Evolutionary conservation across 92 coral and sea anemone genomes (phyloP).

Genomic region (Bergia sp.): DNA sequence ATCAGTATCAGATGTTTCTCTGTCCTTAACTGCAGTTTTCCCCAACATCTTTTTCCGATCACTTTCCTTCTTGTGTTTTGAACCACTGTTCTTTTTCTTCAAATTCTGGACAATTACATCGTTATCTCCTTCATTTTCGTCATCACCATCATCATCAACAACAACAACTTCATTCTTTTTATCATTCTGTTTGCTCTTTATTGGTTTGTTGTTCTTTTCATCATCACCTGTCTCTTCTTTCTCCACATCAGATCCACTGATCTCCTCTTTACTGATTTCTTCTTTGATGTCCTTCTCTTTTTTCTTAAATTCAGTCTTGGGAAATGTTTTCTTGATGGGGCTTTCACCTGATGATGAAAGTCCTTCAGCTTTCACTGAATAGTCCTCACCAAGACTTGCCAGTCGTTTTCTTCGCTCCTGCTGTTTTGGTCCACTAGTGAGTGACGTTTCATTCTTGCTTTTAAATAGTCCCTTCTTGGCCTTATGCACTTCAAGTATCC

Average conservation of each 20-base stretch:
- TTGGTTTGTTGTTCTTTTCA: constrained; percentile 15
- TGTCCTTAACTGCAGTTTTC: neutral
- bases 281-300: constrained; percentile 21
- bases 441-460: constrained; percentile 79
- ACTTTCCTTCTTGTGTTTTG: neutral
- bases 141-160: constrained; percentile 41
- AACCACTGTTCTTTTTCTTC: neutral
- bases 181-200: constrained; percentile 19
- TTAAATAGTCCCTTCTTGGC: constrained; percentile 80
- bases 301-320: constrained; percentile 15
- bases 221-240: neutral
- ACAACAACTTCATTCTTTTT: constrained; percentile 11
- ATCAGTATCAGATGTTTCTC: neutral
- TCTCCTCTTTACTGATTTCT: neutral
- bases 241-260: neutral
- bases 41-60: neutral
- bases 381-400: constrained; percentile 70
- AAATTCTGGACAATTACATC: neutral
- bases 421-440: constrained; percentile 80
- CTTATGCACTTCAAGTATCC: constrained; percentile 70
- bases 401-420: constrained; percentile 85
- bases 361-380: constrained; percentile 65
- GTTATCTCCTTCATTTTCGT: constrained; percentile 40
- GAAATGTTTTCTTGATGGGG: constrained; percentile 64
- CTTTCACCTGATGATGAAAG: constrained; percentile 66